A percentile compares a stretch with the other conserved stretches of the same genome.
These are phyloP conservation scores for Eurosta solidaginis DNA, from an alignment of 1,140 invertebrate species.

Conservation along the genomic window DNA sequence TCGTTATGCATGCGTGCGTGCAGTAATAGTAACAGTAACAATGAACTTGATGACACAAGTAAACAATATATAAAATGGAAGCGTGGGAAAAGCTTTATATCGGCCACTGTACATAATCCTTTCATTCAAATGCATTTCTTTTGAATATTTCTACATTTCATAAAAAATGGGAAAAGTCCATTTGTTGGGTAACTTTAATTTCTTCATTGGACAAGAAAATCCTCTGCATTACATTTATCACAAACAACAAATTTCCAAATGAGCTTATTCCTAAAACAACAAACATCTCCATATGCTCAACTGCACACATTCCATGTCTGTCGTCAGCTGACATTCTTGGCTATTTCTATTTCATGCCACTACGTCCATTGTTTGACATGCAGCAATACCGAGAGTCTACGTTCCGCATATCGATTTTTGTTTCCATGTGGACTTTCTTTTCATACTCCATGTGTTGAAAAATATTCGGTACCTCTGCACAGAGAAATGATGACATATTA, in stretches of 20 bases:
- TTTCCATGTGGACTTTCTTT: neutral
- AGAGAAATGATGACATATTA: neutral
- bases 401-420: neutral
- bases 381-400: neutral
- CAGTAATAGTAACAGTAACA: neutral
- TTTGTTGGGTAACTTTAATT: no score
- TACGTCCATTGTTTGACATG: neutral
- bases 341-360: neutral
- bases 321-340: neutral
- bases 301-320: neutral
- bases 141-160: neutral
- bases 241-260: neutral
- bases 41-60: neutral
- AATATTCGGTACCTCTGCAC: neutral
- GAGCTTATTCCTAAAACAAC: neutral
- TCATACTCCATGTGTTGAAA: neutral
- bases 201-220: neutral
- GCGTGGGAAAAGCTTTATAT: slow-evolving; percentile 8
- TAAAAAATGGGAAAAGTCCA: neutral
- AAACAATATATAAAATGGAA: slow-evolving; percentile 12
- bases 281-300: no score
- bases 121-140: neutral
- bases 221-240: neutral
- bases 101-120: neutral
- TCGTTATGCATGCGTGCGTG: no score